Evolutionary conservation across 2,888 invertebrate genomes (phyloP), one percentile per base, ranked within the genome.

Genomic region (Ariolimax columbianus): DNA sequence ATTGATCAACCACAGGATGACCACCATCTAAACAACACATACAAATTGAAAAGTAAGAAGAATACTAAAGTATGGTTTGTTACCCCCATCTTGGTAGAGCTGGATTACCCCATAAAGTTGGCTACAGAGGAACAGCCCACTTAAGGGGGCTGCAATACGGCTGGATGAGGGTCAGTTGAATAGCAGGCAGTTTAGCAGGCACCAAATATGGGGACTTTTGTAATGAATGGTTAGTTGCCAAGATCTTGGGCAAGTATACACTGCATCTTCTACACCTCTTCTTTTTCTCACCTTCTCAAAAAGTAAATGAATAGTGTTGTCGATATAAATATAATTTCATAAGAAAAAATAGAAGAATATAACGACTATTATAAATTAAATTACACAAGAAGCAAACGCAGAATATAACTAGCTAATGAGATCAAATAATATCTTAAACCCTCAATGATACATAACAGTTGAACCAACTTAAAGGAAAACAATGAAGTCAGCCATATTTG

Each of bases 211-310:
- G 84, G 19, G 84, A 84, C 38, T 51, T 79, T 79, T 84, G 43
- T n/a, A 79, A 72, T 33, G 84, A 38, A 23, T 43, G 59, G 33
- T 72, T 72, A 14, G 70, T 40, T 36, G 68, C 17, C 36, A 36
- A 19, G 30, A 66, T n/a, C 43, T 36, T 83, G 6, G 77, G 77
- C 68, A 51, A 63, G 17, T 51, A 51, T 14, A 51, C 43, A 30
- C 36, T 11, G 30, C 51, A 43, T 26, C 36, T 66, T 77, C 77
- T 63, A 33, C 33, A 17, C 68, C 59, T 78, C 68, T 79, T 84
- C 84, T 79, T 84, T 72, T 79, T 84, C 30, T 68, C 14, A 36
- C 79, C 84, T 84, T 84, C n/a, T 19, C 38, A 68, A 40, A 63
- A 51, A 77, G 26, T 23, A 82, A 78, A 63, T 51, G 77, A 51